A percentile compares a stretch with the other conserved stretches of the same genome.
phyloP scores from a whole-genome alignment of 2,888 invertebrate genomes.

The Nomada lathburiana region DNA sequence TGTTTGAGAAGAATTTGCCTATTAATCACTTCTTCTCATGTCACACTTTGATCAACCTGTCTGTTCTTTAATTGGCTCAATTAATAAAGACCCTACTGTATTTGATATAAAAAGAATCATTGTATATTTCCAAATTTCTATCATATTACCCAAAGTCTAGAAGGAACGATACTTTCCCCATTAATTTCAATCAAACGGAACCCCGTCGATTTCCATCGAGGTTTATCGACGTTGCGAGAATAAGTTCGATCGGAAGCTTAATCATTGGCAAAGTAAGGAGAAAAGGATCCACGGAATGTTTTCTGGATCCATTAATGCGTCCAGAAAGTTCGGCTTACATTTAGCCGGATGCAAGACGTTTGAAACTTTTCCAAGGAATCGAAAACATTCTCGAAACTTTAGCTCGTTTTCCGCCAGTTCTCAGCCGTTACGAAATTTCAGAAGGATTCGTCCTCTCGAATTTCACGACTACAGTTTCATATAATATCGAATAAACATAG shows the following conservation, averaged over 20 bases:
- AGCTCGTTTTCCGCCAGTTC: slow-evolving; percentile 7
- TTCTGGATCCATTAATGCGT: slow-evolving; percentile 10
- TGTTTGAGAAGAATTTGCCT: too few relatives aligned
- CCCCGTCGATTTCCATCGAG: not conserved
- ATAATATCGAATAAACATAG: not conserved
- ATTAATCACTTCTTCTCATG: too few relatives aligned
- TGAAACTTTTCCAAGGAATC: slow-evolving; percentile 24
- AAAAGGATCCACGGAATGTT: slow-evolving; percentile 11
- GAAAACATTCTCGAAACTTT: slow-evolving; percentile 23
- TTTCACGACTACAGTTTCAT: not conserved
- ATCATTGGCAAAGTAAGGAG: not conserved
- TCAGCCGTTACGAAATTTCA: slow-evolving; percentile 19
- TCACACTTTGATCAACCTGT: too few relatives aligned
- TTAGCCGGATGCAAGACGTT: slow-evolving; percentile 33
- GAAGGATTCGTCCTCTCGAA: not conserved
- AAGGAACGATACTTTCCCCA: too few relatives aligned
- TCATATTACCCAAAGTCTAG: too few relatives aligned
- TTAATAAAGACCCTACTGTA: too few relatives aligned
- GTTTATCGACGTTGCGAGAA: not conserved
- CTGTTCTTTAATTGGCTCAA: too few relatives aligned
- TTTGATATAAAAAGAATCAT: too few relatives aligned
- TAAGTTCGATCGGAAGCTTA: slow-evolving; percentile 13
- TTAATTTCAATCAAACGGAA: not conserved
- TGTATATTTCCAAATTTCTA: too few relatives aligned
- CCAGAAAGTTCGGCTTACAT: slow-evolving; percentile 33